Base-by-base conservation (phyloP, 2,888 invertebrate genomes). In the Xylota segnis region DNA sequence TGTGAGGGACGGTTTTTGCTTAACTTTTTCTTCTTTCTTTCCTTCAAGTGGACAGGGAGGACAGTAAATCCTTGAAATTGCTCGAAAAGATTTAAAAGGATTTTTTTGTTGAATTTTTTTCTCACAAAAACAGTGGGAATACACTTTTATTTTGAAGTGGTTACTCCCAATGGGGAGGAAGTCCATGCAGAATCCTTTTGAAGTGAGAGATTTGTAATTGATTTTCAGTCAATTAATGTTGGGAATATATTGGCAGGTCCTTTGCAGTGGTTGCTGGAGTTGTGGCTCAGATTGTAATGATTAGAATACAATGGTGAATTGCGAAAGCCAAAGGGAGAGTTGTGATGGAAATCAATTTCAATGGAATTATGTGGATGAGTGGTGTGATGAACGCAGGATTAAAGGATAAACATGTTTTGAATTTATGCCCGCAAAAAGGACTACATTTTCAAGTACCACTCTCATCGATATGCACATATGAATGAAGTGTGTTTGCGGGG, bases 61-160 rank as follows among this genome's bases (percentile, higher is more conserved):
- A 18, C 14, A 16, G 9, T 32, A 6, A 14, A 16, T 40, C 18
- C 18, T 47, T 47, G 10, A 47, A 18, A 18, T 47, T 9, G 10
- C 18, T 47, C 18, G 47, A 47, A 47, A 47, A 29, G 61, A 14
- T 45, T 29, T 45, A 12, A 61, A 43, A 61, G 12, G 5, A 43
- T 10, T 16, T 45, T n/a, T 45, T 16, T 7, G 43, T 40, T 23
- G 43, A 5, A 18, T 23, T 23, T 43, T 18, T 23, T 23, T 6
- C n/a, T 9, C 3, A 32, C 2, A n/a, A 23, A 23, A 45, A 7
- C 9, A 32, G 10, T 56, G 29, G n/a, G 7, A 56, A 56, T 32
- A 32, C 29, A 9, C 6, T 27, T n/a, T 2, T 23, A 23, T 23
- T 56, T 37, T 58, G 18, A 23, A 37, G 43, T 59, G 43, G 2